Evolutionary conservation across 2,113 vertebrate genomes (phyloP).

Genomic region (Podarcis cretensis): DNA sequence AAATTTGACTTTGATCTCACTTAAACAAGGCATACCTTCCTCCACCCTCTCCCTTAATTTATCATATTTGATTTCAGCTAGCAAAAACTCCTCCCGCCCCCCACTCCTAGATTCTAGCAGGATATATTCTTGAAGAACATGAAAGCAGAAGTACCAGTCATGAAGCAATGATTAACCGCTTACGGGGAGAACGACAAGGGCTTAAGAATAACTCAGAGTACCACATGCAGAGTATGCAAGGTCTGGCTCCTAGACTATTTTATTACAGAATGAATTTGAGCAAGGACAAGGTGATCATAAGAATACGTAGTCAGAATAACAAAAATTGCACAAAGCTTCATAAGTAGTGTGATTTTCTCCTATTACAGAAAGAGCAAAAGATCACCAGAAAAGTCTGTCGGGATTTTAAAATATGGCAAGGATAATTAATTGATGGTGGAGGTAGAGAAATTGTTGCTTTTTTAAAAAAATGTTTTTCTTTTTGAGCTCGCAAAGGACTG

Average conservation of each 20-base stretch:
- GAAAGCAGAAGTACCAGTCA: constrained; percentile 15
- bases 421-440: not conserved
- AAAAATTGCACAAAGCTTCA: not conserved
- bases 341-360: not conserved
- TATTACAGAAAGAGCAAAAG: not conserved
- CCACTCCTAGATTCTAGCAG: constrained; percentile 12
- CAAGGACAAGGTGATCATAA: not conserved
- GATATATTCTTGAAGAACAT: constrained; percentile 31
- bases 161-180: constrained; percentile 35
- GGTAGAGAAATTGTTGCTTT: not conserved
- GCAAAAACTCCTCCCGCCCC: not conserved
- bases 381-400: not conserved
- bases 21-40: constrained; percentile 41
- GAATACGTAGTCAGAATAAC: not conserved
- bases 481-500: constrained; percentile 11
- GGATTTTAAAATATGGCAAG: not conserved
- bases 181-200: constrained; percentile 16
- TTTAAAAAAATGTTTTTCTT: not conserved
- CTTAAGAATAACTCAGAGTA: constrained; percentile 17
- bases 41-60: constrained; percentile 50
- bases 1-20: constrained; percentile 57
- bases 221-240: not conserved
- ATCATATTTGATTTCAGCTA: constrained; percentile 45
- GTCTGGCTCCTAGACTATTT: not conserved
- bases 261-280: constrained; percentile 23